phyloP scores from a whole-genome alignment of 2,888 invertebrate species.

The Schizaphis graminum region DNA sequence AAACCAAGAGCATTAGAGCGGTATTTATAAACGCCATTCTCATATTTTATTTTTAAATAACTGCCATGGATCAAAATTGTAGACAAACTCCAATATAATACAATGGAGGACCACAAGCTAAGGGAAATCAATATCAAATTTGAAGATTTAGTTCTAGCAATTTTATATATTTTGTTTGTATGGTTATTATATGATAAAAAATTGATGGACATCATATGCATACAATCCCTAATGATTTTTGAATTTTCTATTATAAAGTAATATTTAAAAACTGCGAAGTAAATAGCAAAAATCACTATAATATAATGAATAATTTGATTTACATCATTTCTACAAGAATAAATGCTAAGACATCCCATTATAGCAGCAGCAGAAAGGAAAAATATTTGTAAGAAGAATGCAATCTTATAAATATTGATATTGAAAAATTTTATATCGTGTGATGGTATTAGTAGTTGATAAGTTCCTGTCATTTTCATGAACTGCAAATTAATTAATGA shows the following conservation, averaged over 20 bases:
- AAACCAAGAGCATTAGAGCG: neutral
- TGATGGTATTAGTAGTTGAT: neutral
- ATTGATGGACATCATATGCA: neutral
- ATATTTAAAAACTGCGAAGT: neutral
- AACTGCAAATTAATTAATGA: neutral
- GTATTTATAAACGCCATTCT: neutral
- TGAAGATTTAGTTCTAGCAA: neutral
- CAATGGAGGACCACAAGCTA: neutral
- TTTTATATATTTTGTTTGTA: neutral
- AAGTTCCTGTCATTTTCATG: neutral
- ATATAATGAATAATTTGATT: neutral
- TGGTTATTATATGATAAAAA: neutral
- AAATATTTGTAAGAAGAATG: neutral
- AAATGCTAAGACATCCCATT: neutral
- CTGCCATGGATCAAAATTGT: neutral
- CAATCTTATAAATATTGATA: neutral
- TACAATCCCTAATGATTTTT: neutral
- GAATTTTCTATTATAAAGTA: neutral
- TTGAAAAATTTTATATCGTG: neutral
- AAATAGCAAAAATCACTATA: neutral
- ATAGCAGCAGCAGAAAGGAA: neutral
- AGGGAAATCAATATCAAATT: neutral
- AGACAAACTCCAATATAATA: neutral
- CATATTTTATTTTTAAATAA: neutral
- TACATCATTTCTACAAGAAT: neutral